Percentiles rank a stretch among this genome's conserved stretches.
phyloP scores from a whole-genome alignment of 2,888 invertebrate genomes.

The Noctua comes region DNA sequence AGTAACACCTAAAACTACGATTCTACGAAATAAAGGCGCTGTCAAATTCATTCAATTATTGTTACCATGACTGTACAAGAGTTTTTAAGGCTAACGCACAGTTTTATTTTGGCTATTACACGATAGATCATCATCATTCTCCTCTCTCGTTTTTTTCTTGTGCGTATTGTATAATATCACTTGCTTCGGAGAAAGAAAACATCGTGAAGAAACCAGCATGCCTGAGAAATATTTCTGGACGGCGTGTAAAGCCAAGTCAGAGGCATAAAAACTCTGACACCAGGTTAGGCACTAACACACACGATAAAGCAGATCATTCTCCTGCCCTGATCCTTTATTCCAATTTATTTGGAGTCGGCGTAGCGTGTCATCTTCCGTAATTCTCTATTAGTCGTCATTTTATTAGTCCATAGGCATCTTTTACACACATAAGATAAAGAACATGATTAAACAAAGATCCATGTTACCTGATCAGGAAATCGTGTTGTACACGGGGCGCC shows the following conservation, averaged over 20 bases:
- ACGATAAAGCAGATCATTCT: neutral
- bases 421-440: neutral
- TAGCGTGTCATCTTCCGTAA: neutral
- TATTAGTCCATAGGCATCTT: neutral
- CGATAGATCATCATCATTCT: neutral
- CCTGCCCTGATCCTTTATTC: neutral
- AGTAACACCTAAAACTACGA: neutral
- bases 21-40: no score
- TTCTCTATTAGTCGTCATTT: neutral
- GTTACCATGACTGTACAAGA: neutral
- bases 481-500: conserved; percentile 97
- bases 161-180: no score
- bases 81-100: neutral
- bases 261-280: no score
- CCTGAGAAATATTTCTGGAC: no score
- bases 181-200: no score
- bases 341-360: neutral
- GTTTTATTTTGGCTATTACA: neutral
- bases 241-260: no score
- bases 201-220: no score
- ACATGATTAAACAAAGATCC: neutral
- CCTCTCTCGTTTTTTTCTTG: neutral
- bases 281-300: no score
- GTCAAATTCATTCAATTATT: neutral
- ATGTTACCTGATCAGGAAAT: conserved; percentile 92